Base-by-base conservation (phyloP, 2,888 invertebrate species). In the Palloptera scutellata region DNA sequence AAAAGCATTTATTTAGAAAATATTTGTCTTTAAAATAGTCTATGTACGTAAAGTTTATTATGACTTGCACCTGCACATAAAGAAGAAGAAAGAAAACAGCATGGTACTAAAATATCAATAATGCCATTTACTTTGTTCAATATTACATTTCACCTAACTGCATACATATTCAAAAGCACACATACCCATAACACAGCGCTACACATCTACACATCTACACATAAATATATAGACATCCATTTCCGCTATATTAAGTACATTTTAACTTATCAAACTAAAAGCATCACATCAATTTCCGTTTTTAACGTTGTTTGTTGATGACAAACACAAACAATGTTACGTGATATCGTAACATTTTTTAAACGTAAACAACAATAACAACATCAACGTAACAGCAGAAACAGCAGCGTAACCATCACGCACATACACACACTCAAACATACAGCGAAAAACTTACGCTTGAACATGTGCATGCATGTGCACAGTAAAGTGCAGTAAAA, bases 271-370 rank as follows among this genome's bases (percentile, higher is more conserved):
- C 66, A 66, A 66, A 66, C 57, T 66, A 61, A 61, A 66, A 61
- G 61, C 61, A 66, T 66, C 66, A 61, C 66, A 61, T 66, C 66
- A 66, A 66, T 66, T 66, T 66, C 66, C 61, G 60, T 70, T 70
- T 68, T 70, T 66, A 67, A 68, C 61, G 68, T 65, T 70, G 64
- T 70, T 70, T 70, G 70, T 62, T 68, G 63, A 66, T 66, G 66
- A 64, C 66, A 64, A 68, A 68, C 64, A 66, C 66, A 69, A 68
- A 54, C 55, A 20, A 48, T n/a, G 48, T 48, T 48, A 48, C 48
- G 48, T 48, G 48, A 48, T 48, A 48, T 48, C 13, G 15, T 64
- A 52, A 59, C 52, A 52, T n/a, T 42, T 17, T 43, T 15, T 30
- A 30, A 30, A 30, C 30, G 30, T 30, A 30, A 30, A 30, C 30